Evolutionary conservation across 2,797 vertebrate genomes (phyloP).

Genomic region (Prionace glauca): DNA sequence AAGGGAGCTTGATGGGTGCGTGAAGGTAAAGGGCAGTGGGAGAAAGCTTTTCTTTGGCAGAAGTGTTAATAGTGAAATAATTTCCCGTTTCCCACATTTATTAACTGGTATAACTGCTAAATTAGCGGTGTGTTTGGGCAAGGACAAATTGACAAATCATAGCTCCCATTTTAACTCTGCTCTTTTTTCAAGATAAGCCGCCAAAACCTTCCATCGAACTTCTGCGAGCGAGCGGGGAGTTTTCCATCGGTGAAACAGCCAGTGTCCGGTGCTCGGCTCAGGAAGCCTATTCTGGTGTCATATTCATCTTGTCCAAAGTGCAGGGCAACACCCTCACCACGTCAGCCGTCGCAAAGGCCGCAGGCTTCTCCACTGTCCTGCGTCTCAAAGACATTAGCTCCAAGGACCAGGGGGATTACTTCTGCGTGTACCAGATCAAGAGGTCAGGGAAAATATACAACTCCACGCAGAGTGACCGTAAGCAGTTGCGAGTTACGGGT

Average conservation of each 20-base stretch:
- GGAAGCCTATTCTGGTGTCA: fast-evolving
- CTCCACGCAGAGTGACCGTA: background rate
- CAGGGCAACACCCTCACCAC: too few relatives aligned
- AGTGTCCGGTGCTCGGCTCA: background rate
- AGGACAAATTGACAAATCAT: too few relatives aligned
- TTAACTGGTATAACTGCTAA: too few relatives aligned
- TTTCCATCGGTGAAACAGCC: background rate
- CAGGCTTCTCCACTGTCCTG: background rate
- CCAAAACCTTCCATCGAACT: background rate
- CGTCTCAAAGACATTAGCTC: background rate
- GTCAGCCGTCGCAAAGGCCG: fast-evolving
- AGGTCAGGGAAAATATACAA: background rate
- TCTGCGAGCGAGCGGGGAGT: background rate
- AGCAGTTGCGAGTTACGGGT: background rate
- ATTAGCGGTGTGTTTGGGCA: too few relatives aligned
- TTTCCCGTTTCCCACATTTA: too few relatives aligned
- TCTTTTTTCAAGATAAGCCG: background rate
- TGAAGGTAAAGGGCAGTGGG: too few relatives aligned
- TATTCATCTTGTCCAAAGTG: background rate
- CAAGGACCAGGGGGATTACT: background rate
- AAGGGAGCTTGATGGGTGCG: too few relatives aligned
- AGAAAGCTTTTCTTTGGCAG: too few relatives aligned
- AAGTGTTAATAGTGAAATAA: too few relatives aligned
- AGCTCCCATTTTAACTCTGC: too few relatives aligned
- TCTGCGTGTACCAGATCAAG: background rate